A percentile compares a stretch with the other conserved stretches of the same genome.
Conservation (phyloP, 2,888 invertebrate species). For the Hanleya hanleyi region DNA sequence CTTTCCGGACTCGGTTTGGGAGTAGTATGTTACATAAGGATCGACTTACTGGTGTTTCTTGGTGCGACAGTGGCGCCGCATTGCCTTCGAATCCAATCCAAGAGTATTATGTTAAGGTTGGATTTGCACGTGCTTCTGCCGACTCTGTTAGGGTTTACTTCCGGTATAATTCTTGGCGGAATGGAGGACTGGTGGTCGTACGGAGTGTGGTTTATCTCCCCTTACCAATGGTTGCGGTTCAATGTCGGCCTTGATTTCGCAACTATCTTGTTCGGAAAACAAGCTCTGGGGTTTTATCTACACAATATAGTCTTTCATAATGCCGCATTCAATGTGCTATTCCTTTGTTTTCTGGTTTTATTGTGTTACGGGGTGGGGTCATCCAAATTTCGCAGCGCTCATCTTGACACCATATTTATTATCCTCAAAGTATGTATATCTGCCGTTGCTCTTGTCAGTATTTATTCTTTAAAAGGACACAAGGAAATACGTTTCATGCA, state of each 20-base stretch:
- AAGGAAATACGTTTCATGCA: constrained; percentile 61
- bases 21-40: constrained; percentile 48
- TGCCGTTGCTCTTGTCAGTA: constrained; percentile 34
- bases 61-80: constrained; percentile 21
- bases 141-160: constrained; percentile 31
- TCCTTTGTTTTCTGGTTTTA: not conserved
- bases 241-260: constrained; percentile 49
- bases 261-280: constrained; percentile 40
- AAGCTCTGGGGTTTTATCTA: constrained; percentile 27
- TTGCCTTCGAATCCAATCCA: not conserved
- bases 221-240: constrained; percentile 60
- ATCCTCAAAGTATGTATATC: constrained; percentile 10
- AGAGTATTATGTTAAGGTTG: not conserved
- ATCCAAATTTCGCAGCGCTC: not conserved
- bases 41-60: constrained; percentile 43
- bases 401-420: not conserved
- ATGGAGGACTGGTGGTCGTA: constrained; percentile 52
- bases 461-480: constrained; percentile 53
- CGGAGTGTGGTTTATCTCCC: constrained; percentile 51
- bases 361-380: constrained; percentile 12
- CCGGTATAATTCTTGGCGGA: constrained; percentile 47
- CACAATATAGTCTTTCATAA: constrained; percentile 29
- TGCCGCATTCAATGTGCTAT: constrained; percentile 11
- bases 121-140: not conserved
- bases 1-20: constrained; percentile 36